These are phyloP conservation scores for Bambusicola thoracicus DNA, from an alignment of 2,113 vertebrate genomes.

Conservation along the genomic window DNA sequence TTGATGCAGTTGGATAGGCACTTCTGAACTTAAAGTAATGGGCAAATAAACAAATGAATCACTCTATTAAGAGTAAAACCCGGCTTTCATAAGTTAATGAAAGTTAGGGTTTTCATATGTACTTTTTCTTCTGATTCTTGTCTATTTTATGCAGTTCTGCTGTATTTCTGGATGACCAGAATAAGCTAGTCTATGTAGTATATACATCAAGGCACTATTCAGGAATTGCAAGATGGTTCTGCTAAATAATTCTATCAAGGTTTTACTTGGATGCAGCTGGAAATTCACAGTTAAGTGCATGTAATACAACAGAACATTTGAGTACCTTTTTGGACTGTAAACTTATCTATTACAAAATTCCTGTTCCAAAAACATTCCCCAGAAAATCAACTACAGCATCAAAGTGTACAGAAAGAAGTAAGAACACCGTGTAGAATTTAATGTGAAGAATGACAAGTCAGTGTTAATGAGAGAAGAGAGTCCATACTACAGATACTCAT, in stretches of 20 bases:
- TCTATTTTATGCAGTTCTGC: neutral
- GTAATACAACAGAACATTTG: neutral
- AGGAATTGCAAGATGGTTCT: neutral
- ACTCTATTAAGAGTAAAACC: neutral
- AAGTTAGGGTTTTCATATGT: neutral
- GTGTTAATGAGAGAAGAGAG: neutral
- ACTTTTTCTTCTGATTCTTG: neutral
- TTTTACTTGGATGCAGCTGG: neutral
- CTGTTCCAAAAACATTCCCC: neutral
- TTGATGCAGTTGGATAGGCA: neutral
- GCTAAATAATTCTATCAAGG: neutral
- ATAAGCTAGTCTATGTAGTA: neutral
- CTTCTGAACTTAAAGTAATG: neutral
- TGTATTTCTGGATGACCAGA: constrained; percentile 31
- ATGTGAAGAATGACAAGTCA: neutral
- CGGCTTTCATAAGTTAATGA: neutral
- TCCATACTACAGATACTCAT: neutral
- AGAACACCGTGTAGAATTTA: neutral
- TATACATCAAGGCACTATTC: neutral
- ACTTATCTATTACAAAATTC: neutral
- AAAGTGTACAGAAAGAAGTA: neutral
- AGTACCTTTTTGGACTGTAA: neutral
- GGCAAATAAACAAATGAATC: neutral
- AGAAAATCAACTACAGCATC: neutral
- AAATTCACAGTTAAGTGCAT: neutral